Base-by-base conservation (phyloP, 2,113 vertebrate species). In the Rhizomys pruinosus region DNA sequence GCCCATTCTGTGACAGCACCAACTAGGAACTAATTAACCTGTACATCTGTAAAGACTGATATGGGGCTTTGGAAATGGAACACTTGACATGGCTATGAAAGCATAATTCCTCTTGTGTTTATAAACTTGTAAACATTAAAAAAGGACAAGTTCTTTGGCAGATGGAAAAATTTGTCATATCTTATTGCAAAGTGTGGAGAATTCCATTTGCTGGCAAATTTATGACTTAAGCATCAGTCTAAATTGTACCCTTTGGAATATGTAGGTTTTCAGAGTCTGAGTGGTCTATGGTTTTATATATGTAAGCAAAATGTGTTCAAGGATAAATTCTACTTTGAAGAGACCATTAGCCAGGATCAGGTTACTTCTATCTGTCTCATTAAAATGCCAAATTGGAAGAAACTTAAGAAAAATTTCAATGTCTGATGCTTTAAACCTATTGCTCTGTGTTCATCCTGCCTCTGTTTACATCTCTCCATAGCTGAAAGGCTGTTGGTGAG, bases 61-160 rank as follows among this genome's bases (percentile, higher is more conserved):
- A 59, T 23, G 7, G 32, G 79, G 16, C 44, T 66, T 93, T 94
- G 20, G 81, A 88, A 61, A 66, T 78, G 34, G 47, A 81, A 63
- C 68, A 3, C 76, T 92, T 63, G 89, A 32, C 57, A 34, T 89
- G 59, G 15, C 84, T 44, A n/a, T 61, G 55, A 73, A 92, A 76
- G 57, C 37, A 2, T 90, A 90, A 82, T 84, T 86, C 74, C 34
- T 91, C 71, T 73, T 66, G 55, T 74, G 66, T 76, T 94, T 89
- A 17, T 78, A 92, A 94, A 92, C 55, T 93, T 89, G 22, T 78
- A 92, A 94, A 92, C 61, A 55, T 52, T 19, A 25, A 87, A 71
- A n/a, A 52, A 79, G 25, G 55, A 63, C 88, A 64, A 57, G 74
- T 92, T 94, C 82, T 86, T 92, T 74, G 85, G 37, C 61, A 92